Evolutionary conservation across 2,888 invertebrate genomes (phyloP), one percentile per base, ranked within the genome.

Genomic region (Adineta ricciae): DNA sequence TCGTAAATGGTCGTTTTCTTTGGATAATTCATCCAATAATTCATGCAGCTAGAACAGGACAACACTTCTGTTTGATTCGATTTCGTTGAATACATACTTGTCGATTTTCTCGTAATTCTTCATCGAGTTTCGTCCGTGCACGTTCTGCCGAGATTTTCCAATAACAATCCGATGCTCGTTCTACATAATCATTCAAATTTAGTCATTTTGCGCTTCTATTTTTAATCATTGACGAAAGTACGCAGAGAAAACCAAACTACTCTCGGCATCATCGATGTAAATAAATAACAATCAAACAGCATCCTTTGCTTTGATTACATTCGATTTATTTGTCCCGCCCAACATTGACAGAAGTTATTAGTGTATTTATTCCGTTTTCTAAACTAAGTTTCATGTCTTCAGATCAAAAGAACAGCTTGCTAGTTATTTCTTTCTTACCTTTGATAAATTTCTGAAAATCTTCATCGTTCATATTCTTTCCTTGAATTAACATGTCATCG

Each of bases 401-500:
- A 32, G 5, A 27, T 2, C 11, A 14, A 50, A 50, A 19, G 19
- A 2, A 50, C 14, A 50, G 8, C 49, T 49, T 49, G 8, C 8
- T 49, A 49, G 2, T 50, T 3, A 50, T 14, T 64, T 64, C 16
- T 64, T 64, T 8, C 19, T 64, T 64, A 64, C 64, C 64, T 64
- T 64, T 64, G 19, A 64, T 32, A 27, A 64, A 36, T 32, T 64
- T 64, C 32, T 64, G 32, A 64, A 64, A 64, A 19, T 64, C 64
- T 5, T 32, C 32, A 64, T 64, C 64, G 19, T 16, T 32, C 64
- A 64, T 64, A 32, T 64, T 64, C 32, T 64, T 64, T 2, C 64
- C 64, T 64, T 64, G 64, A 32, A 64, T 64, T 64, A 64, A 64
- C 64, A 64, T 64, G 19, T 64, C 64, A 64, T 64, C 64, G 16